Conservation (phyloP, 2,797 vertebrate species). For the Diceros bicornis region DNA sequence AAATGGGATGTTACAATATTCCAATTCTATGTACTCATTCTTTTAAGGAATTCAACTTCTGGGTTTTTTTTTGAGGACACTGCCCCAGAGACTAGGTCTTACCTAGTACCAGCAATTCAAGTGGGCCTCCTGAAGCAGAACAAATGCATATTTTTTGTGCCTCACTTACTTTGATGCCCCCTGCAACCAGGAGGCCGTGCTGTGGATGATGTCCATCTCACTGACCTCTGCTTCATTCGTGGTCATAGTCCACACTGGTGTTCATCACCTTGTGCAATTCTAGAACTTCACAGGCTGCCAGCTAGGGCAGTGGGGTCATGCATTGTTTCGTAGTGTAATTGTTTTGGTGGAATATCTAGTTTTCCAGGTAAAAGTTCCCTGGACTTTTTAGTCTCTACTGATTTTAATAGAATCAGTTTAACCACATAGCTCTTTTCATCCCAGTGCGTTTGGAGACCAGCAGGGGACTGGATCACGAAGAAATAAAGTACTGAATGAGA, state of each 20-base stretch:
- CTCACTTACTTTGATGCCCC: background rate
- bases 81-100: background rate
- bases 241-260: background rate
- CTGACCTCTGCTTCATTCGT: background rate
- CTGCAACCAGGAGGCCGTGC: background rate
- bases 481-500: background rate
- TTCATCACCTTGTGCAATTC: background rate
- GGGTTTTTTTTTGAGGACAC: background rate
- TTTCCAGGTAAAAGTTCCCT: conserved; percentile 7
- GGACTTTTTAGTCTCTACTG: background rate
- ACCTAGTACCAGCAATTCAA: background rate
- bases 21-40: background rate
- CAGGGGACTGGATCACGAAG: background rate
- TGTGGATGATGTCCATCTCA: background rate
- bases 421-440: background rate
- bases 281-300: conserved; percentile 36
- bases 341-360: background rate
- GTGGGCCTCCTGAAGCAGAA: background rate
- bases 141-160: background rate
- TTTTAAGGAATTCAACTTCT: background rate
- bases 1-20: background rate
- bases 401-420: conserved; percentile 43
- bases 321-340: background rate
- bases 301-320: background rate
- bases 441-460: background rate